phyloP scores from a whole-genome alignment of 2,888 invertebrate species.

The Urechis unicinctus region DNA sequence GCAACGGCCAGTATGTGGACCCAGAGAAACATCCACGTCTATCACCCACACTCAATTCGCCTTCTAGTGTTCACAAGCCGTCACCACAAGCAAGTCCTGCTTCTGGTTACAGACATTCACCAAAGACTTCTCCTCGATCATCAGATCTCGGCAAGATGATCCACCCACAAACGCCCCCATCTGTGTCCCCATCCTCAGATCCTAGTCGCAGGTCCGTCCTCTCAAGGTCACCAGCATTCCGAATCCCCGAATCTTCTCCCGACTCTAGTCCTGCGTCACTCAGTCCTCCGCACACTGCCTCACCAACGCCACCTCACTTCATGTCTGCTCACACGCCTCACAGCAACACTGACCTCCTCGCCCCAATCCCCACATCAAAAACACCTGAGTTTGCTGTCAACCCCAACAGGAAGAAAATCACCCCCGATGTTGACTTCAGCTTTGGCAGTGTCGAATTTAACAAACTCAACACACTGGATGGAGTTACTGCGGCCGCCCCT shows the following conservation, averaged over 20 bases:
- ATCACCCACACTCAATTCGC: too few species aligned
- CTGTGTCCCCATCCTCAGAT: background rate
- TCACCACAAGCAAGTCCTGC: background rate
- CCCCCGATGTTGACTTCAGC: slow-evolving; percentile 4
- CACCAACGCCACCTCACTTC: too few species aligned
- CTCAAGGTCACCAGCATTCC: slow-evolving; percentile 1
- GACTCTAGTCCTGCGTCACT: background rate
- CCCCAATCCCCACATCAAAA: background rate
- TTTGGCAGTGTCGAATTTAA: slow-evolving; percentile 4
- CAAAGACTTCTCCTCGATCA: too few species aligned
- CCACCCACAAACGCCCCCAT: background rate
- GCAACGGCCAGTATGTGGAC: background rate
- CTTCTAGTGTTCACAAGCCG: background rate
- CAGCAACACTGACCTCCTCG: background rate
- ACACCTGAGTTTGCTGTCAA: too few species aligned
- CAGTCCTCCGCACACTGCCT: too few species aligned
- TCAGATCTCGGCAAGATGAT: too few species aligned
- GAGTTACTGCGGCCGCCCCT: background rate
- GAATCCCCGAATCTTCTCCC: background rate
- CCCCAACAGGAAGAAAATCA: slow-evolving; percentile 5
- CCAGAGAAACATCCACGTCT: background rate
- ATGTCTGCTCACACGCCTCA: background rate
- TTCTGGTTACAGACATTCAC: background rate
- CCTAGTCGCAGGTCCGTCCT: background rate
- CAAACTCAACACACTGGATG: background rate